Evolutionary conservation across 2,888 invertebrate species (phyloP).

Genomic region (Bellardia bayeri): DNA sequence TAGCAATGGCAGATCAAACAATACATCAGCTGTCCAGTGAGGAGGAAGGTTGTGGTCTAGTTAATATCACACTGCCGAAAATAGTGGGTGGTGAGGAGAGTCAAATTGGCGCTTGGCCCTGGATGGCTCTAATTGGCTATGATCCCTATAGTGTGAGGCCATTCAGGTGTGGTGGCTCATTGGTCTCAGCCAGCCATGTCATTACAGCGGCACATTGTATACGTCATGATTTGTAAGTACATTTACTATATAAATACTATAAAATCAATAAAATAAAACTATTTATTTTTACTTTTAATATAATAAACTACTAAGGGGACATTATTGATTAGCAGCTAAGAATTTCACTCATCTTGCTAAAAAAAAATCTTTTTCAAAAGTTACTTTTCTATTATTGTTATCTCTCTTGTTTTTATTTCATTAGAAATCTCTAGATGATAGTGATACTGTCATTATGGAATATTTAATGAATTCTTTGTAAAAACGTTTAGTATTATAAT

Average conservation of each 20-base stretch:
- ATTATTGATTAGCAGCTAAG: too few relatives aligned
- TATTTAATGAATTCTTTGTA: conserved; percentile 37
- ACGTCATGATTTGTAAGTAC: conserved; percentile 78
- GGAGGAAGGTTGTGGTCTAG: conserved; percentile 87
- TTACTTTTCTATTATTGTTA: too few relatives aligned
- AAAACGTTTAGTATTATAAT: not conserved
- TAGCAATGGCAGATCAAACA: not conserved
- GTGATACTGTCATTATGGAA: not conserved
- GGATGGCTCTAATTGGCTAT: conserved; percentile 90
- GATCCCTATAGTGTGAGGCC: conserved; percentile 81
- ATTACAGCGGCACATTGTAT: conserved; percentile 85
- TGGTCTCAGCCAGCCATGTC: conserved; percentile 85
- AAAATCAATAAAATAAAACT: too few relatives aligned
- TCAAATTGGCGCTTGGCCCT: conserved; percentile 89
- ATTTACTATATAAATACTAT: too few relatives aligned
- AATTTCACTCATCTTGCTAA: too few relatives aligned
- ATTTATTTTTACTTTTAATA: too few relatives aligned
- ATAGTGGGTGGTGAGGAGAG: conserved; percentile 90
- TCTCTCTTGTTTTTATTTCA: too few relatives aligned
- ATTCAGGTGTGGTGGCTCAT: conserved; percentile 84
- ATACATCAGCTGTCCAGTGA: conserved; percentile 76
- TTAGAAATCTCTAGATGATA: too few relatives aligned
- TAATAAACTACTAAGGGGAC: too few relatives aligned
- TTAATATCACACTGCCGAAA: conserved; percentile 85
- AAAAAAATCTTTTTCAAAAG: too few relatives aligned